Evolutionary conservation across 1,140 invertebrate genomes (phyloP), one percentile per base, ranked within the genome.

Genomic region (Solenopsis invicta): DNA sequence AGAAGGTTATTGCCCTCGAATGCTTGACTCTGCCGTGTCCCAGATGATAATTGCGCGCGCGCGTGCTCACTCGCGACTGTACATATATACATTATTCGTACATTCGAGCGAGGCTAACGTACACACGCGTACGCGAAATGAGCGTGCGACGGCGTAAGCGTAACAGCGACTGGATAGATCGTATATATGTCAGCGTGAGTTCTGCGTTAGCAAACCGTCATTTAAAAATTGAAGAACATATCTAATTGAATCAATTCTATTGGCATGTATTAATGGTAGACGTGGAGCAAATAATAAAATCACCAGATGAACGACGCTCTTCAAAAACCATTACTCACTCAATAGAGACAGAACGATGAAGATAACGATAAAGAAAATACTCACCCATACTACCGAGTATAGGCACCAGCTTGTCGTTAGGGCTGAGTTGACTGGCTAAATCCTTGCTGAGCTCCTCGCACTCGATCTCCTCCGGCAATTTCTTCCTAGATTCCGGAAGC

Each of bases 381-480:
- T 96, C 92, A 97, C 29, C 29, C 29, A 29, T 29, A 29, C 29
- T 29, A 29, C 97, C 96, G 89, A 98, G 94, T 88, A 98, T 96
- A 67, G 96, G 96, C 90, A 97, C 96, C 71, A 98, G 96, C 92
- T 97, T 97, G 88, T 97, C 97, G 48, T 96, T 96, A 18, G 97
- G 96, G 48, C 96, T 96, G 76, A 98, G 95, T 82, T 97, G 96
- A 93, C 96, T 97, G 45, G 97, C 97, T 64, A 98, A 96, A 92
- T 98, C 97, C 87, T 97, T 93, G 29, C 97, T 97, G 75, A 98
- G 95, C 89, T 97, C 96, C 90, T 98, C 98, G 95, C 97, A 98
- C 88, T 98, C 98, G 81, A 98, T 96, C 94, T 98, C 98, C 92
- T 98, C 98, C 71, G 97, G 96, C 18, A 97, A 95, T 72, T 97